phyloP scores from a whole-genome alignment of 2,113 vertebrate species.

The Leucopsar rothschildi region DNA sequence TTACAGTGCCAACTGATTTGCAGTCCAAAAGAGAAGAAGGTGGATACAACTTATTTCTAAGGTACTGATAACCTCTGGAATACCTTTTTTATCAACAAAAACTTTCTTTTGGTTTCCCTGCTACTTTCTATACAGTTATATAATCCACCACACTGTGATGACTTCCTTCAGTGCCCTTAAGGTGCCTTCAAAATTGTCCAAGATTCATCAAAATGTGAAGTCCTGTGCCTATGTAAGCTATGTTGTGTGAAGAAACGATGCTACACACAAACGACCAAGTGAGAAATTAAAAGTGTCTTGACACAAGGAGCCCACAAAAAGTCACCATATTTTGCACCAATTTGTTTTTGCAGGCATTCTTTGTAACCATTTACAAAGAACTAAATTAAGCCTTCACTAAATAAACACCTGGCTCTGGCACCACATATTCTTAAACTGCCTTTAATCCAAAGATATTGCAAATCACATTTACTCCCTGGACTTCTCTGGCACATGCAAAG shows the following conservation, averaged over 20 bases:
- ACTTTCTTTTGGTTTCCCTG: neutral
- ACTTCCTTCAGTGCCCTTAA: neutral
- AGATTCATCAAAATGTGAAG: neutral
- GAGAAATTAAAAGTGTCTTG: neutral
- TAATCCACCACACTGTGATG: neutral
- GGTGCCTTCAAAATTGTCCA: neutral
- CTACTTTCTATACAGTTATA: neutral
- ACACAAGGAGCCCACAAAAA: neutral
- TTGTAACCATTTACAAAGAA: neutral
- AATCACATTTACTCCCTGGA: neutral
- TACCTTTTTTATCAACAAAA: neutral
- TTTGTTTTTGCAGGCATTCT: neutral
- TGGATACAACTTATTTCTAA: neutral
- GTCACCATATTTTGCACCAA: neutral
- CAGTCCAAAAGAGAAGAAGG: neutral
- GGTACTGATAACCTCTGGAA: neutral
- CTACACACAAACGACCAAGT: neutral
- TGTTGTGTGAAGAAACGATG: accelerated
- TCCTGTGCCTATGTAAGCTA: neutral
- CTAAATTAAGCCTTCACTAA: neutral
- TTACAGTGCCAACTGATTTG: neutral
- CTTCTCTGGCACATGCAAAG: neutral
- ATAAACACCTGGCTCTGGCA: neutral
- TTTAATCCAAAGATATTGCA: neutral
- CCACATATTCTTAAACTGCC: neutral